A percentile compares a stretch with the other conserved stretches of the same genome.
Conservation (phyloP, 2,797 vertebrate genomes). For the Premnoplex brunnescens region DNA sequence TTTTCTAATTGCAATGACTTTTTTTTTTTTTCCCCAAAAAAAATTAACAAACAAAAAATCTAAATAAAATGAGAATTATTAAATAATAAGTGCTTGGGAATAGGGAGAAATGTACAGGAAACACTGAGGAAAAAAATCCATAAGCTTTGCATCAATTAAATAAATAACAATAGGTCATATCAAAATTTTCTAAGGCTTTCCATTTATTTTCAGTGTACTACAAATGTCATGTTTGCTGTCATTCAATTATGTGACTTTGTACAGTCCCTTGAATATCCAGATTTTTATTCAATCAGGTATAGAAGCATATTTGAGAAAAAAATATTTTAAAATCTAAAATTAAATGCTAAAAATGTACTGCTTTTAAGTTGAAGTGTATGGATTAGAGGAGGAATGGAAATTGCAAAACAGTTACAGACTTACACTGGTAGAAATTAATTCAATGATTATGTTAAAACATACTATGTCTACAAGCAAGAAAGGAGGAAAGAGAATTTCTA, state of each 20-base stretch:
- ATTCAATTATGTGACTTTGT: background rate
- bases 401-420: background rate
- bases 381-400: background rate
- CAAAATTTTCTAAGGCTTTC: background rate
- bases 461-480: background rate
- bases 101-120: background rate
- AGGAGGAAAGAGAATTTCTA: background rate
- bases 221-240: background rate
- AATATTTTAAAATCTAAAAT: background rate
- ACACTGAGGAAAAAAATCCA: background rate
- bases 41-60: slow-evolving; percentile 35
- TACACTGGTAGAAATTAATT: background rate
- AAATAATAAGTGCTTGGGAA: background rate
- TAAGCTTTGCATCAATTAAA: background rate
- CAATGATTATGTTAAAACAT: background rate
- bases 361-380: background rate
- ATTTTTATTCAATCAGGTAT: background rate
- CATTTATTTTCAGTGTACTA: background rate
- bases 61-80: slow-evolving; percentile 12
- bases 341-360: background rate
- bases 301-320: background rate
- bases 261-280: background rate
- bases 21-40: background rate
- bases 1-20: slow-evolving; percentile 16
- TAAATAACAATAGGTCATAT: background rate